Conservation (phyloP, 2,888 invertebrate genomes). For the Brenthis daphne region DNA sequence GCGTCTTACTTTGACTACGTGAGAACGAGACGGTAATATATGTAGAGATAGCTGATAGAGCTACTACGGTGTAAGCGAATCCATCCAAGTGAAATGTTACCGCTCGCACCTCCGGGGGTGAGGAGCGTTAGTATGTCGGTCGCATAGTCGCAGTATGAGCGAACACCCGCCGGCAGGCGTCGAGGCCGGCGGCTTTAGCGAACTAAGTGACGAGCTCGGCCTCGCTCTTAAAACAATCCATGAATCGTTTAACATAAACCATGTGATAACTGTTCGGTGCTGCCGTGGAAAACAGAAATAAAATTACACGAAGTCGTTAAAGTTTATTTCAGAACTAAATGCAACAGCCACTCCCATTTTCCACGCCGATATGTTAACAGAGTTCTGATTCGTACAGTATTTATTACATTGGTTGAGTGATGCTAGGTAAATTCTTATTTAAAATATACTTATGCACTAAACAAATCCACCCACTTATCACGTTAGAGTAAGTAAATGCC, state of each 20-base stretch:
- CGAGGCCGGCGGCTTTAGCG: slow-evolving; percentile 9
- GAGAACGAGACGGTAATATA: slow-evolving; percentile 75
- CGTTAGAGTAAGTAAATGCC: slow-evolving; percentile 13
- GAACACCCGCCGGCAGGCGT: no score
- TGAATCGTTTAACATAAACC: slow-evolving; percentile 19
- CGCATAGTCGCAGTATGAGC: background rate
- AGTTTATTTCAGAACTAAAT: slow-evolving; percentile 57
- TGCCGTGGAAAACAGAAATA: slow-evolving; percentile 72
- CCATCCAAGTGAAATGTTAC: slow-evolving; percentile 79
- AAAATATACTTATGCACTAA: slow-evolving; percentile 14
- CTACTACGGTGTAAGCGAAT: slow-evolving; percentile 79
- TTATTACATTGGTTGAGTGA: slow-evolving; percentile 1
- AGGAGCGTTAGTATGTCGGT: slow-evolving; percentile 46
- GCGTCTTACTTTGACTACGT: slow-evolving; percentile 68
- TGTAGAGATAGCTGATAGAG: slow-evolving; percentile 60
- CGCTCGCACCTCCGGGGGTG: slow-evolving; percentile 56
- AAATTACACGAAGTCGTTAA: slow-evolving; percentile 55
- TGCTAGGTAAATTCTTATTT: background rate
- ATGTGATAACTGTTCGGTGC: slow-evolving; percentile 28
- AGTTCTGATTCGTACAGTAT: slow-evolving; percentile 21
- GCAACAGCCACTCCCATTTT: slow-evolving; percentile 60
- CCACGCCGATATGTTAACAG: slow-evolving; percentile 51
- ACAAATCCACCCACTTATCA: slow-evolving; percentile 22
- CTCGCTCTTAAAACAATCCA: slow-evolving; percentile 14
- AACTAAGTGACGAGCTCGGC: background rate